Base-by-base conservation (phyloP, 1,140 invertebrate species). In the Caenorhabditis inopinata region DNA sequence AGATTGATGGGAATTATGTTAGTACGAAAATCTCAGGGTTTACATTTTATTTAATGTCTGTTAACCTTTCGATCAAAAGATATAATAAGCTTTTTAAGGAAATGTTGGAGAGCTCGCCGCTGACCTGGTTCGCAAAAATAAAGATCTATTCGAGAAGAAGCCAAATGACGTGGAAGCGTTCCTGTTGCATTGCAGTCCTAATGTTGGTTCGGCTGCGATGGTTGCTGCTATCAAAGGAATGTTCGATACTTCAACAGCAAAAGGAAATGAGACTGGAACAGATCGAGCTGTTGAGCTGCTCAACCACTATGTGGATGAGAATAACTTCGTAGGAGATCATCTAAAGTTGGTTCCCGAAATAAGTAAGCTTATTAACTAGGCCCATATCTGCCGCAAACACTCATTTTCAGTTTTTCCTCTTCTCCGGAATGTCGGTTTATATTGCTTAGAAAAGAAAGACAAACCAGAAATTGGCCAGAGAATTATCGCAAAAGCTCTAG, bases 141-240 rank as follows among this genome's bases (percentile, higher is more conserved):
- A 62, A 23, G 76, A 78, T 14, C 16, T 78, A 0, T 49, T 78
- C 21, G 76, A 78, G 23, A 51, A 62, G 14, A 78, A 78, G 46
- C 4, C 42, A 14, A 21, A 16, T 14, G 76, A 78, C 16, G n/a
- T 62, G 5, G 76, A 78, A 46, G 35, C 18, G 2, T 42, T 78
- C 16, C 18, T 78, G 11, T 4, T 27, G 7, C 18, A 58, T 21
- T 38, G 32, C 14, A 78, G 38, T 47, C 42, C 53, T 23, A 14
- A 27, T 18, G 75, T 68, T 18, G 45, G 45, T 11, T 49, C 49
- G 18, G 38, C 49, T 16, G 25, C 53, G 16, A 42, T 68, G 32
- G 47, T 68, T 25, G 53, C 76, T n/a, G 42, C 49, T 27, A 42
- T 78, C 4, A 78, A 78, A 42, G 76, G 35, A 38, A 62, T 78